phyloP scores from a whole-genome alignment of 1,140 invertebrate species.

The Aporrectodea caliginosa region DNA sequence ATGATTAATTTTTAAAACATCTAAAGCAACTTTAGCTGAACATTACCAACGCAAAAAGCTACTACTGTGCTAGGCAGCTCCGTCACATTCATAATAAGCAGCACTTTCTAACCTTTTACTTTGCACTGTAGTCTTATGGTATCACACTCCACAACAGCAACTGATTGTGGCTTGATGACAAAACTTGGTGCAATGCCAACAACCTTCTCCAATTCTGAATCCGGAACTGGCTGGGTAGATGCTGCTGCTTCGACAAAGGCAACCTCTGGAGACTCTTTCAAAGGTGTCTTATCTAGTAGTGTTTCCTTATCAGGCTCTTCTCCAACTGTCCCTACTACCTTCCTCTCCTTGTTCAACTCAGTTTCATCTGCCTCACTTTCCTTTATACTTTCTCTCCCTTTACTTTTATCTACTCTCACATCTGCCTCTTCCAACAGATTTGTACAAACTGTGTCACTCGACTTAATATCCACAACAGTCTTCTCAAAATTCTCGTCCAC shows the following conservation, averaged over 20 bases:
- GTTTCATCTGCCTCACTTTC: neutral
- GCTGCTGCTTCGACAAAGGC: no score
- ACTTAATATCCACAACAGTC: neutral
- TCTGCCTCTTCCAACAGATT: neutral
- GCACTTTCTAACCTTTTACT: constrained; percentile 23
- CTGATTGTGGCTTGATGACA: neutral
- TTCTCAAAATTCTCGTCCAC: neutral
- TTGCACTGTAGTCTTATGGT: constrained; percentile 22
- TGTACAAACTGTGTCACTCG: neutral
- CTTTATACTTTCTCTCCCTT: neutral
- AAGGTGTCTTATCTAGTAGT: no score
- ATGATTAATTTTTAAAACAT: no score
- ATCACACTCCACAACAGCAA: constrained; percentile 18
- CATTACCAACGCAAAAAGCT: no score
- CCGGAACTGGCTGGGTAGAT: no score
- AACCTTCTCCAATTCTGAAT: neutral
- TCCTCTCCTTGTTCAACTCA: neutral
- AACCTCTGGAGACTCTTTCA: no score
- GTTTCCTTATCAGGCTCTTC: no score
- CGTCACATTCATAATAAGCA: no score
- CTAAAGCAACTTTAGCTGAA: no score
- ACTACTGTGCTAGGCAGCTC: no score
- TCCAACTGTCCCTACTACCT: no score
- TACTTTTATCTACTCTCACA: no score
- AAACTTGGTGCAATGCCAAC: constrained; percentile 5